Evolutionary conservation across 2,797 vertebrate species (phyloP), one percentile per base, ranked within the genome.

Genomic region (Helicolenus hilgendorfi): DNA sequence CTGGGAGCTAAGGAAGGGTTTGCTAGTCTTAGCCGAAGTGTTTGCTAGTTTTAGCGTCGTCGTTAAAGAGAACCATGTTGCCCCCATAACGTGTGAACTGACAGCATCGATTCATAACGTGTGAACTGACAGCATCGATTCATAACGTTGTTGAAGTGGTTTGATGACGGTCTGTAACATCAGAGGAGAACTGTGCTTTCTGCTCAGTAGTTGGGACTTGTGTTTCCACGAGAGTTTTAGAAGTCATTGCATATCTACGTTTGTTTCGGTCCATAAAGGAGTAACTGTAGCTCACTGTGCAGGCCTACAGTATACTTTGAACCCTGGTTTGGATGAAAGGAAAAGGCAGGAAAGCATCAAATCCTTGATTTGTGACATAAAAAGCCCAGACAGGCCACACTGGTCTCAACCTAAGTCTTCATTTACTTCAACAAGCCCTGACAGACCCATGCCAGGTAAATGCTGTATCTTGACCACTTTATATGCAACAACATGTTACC

Each of bases 101-200:
- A n/a, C 71, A 18, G 72, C 78, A 53, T 14, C 4, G 63, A 49
- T 59, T 45, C 77, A 89, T 92, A 86, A 91, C 92, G 92, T 91
- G 29, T 29, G 29, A 29, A 29, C 29, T 29, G 29, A 20, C 70
- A 20, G 71, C 78, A 41, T 13, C 2, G 62, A 49, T 58, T 41
- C 77, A 89, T 92, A 87, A 91, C 92, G 92, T 91, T 83, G 81
- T 72, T 88, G 68, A 35, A 78, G 55, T 11, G 1, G 5, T 36
- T 59, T 15, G 0, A n/a, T 35, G 7, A 14, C 4, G 5, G 31
- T 4, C 0, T 67, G 38, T 41, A 7, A 20, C 36, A 18, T 56
- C 13, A 45, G 9, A 26, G 31, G 31, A 73, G 64, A 35, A 7
- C 11, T 14, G 24, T 26, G 4, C 1, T 56, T 65, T 10, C 3